Base-by-base conservation (phyloP, 1,140 invertebrate species). In the Gerris buenoi region DNA sequence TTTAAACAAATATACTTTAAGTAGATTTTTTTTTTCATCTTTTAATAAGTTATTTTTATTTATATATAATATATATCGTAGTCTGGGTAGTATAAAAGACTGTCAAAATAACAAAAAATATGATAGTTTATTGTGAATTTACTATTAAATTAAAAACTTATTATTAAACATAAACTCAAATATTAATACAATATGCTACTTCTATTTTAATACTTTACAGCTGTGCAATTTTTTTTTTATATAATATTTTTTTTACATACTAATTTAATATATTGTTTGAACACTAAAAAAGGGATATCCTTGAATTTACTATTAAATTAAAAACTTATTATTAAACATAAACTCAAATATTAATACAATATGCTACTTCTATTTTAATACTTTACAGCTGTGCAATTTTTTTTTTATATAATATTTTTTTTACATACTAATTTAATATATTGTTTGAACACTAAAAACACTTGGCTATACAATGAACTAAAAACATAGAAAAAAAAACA, bases 121-220 rank as follows among this genome's bases (percentile, higher is more conserved):
- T n/a, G n/a, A n/a, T 46, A 46, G 18, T 46, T 46, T 46, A 5
- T 46, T 46, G 33, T 46, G 18, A 46, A 10, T 10, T 46, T 46
- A 10, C 33, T 46, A 10, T 46, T 46, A 46, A 46, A 46, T 46
- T 46, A 10, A 10, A 10, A 46, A 10, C 18, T 10, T 46, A 46
- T 18, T 46, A 18, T 46, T 10, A 10, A n/a, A n/a, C 18, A 46
- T 18, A 46, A 46, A 10, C 5, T 46, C 18, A 5, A 46, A 46
- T 46, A 46, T 46, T 46, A 46, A 46, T 46, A 46, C 33, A 46
- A 10, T 10, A 46, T 10, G 33, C 33, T 46, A 46, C 33, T 46
- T 46, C 33, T 46, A 10, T 46, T 46, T 46, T 46, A 23, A 65
- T 29, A 65, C 22, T 65, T 59, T 66, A 33, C 28, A 23, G 25